A percentile compares a stretch with the other conserved stretches of the same genome.
Evolutionary conservation across 2,113 vertebrate species (phyloP).

Genomic region (Lagopus muta): DNA sequence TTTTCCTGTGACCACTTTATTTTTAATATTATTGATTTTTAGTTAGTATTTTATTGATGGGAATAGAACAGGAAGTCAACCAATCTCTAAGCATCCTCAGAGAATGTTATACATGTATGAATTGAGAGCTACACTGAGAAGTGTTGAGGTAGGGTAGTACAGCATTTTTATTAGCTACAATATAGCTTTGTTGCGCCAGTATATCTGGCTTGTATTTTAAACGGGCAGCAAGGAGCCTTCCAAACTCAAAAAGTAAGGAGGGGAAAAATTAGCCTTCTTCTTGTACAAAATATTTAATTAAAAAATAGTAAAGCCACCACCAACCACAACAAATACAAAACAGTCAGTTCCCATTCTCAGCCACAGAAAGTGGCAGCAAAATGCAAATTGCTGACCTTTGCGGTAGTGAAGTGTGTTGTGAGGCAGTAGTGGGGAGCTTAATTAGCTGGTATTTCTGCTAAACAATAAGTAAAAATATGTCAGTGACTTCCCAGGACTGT

Average conservation of each 20-base stretch:
- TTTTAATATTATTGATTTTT: neutral
- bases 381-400: neutral
- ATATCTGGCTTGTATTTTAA: neutral
- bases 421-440: neutral
- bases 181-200: neutral
- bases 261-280: neutral
- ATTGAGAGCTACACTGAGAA: neutral
- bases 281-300: neutral
- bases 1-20: neutral
- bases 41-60: neutral
- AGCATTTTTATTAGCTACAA: neutral
- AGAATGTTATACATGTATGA: neutral
- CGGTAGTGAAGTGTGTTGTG: neutral
- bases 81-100: neutral
- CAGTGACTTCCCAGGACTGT: neutral
- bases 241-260: neutral
- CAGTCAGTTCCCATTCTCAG: accelerated
- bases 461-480: neutral
- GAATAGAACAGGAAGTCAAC: neutral
- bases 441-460: neutral
- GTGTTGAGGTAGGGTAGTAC: neutral
- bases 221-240: neutral
- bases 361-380: neutral
- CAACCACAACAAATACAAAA: neutral
- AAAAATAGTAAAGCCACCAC: neutral